Evolutionary conservation across 2,888 invertebrate species (phyloP), one percentile per base, ranked within the genome.

Genomic region (Rhamnusium bicolor): DNA sequence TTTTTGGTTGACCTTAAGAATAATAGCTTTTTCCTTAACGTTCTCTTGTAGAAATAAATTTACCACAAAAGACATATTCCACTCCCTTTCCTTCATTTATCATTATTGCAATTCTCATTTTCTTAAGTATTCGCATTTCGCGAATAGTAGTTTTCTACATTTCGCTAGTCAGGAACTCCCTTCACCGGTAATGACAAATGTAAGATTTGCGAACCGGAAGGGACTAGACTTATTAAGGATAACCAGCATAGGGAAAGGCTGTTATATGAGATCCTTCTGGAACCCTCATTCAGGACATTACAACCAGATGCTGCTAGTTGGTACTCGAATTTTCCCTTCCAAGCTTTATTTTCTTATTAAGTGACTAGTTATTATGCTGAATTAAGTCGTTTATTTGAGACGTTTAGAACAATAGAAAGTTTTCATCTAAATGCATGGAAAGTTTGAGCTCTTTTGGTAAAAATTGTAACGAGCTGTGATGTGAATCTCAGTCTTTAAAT

Each of bases 321-420:
- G 72, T 71, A 68, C 78, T 77, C 68, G 67, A 77, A 67, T 77
- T 74, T 74, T 73, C 73, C 74, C 76, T 69, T 68, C 71, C 73
- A 73, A 69, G 78, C 63, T 79, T 80, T 79, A 79, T 80, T 79
- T 79, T 78, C 79, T 81, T 80, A 80, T 82, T 81, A 81, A 81
- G 79, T 79, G 81, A 79, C 82, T 81, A 79, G 80, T 79, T 79
- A 79, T 75, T 77, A 80, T 74, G 77, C 74, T 69, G 79, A 78
- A 79, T 80, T 77, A 74, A 77, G 80, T 82, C 83, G 78, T 79
- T 82, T 80, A 80, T 75, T 73, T 56, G 69, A 46, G 51, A 40
- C 58, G 67, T 27, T 67, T 16, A 27, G 27, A 47, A 49, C 8
- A 40, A 40, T n/a, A n/a, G 10, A 4, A 40, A n/a, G n/a, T 40